A percentile compares a stretch with the other conserved stretches of the same genome.
phyloP scores from a whole-genome alignment of 2,113 vertebrate species.

The Pogonocichla stellata region DNA sequence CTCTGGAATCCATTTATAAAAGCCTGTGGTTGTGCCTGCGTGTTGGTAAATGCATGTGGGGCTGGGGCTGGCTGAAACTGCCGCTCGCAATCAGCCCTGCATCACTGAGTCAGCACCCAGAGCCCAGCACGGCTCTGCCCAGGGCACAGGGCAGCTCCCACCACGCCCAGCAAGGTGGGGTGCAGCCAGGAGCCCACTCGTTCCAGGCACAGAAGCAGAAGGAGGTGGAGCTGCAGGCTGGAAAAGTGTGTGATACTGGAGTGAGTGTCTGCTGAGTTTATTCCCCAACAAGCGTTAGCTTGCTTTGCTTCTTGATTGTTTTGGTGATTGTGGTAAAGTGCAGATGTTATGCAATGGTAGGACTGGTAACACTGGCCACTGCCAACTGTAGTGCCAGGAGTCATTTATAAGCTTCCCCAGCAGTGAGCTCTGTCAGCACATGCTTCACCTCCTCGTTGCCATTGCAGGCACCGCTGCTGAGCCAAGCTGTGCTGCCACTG shows the following conservation, averaged over 20 bases:
- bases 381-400: constrained; percentile 52
- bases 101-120: constrained; percentile 64
- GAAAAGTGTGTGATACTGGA: not conserved
- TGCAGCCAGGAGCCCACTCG: not conserved
- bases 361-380: constrained; percentile 55
- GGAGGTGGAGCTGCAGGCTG: not conserved
- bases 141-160: constrained; percentile 46
- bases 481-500: not conserved
- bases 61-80: constrained; percentile 55
- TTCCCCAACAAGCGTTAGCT: constrained; percentile 36
- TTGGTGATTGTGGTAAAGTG: constrained; percentile 54
- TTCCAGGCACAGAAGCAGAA: not conserved
- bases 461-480: not conserved
- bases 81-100: constrained; percentile 62
- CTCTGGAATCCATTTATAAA: constrained; percentile 62
- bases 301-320: constrained; percentile 16
- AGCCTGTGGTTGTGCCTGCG: constrained; percentile 64
- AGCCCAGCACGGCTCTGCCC: constrained; percentile 68
- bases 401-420: constrained; percentile 54
- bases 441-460: constrained; percentile 37
- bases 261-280: not conserved
- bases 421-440: constrained; percentile 61
- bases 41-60: constrained; percentile 30
- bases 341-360: constrained; percentile 49
- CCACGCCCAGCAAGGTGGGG: constrained; percentile 61